Evolutionary conservation across 1,140 invertebrate species (phyloP), one percentile per base, ranked within the genome.

Genomic region (Drosophila mojavensis): DNA sequence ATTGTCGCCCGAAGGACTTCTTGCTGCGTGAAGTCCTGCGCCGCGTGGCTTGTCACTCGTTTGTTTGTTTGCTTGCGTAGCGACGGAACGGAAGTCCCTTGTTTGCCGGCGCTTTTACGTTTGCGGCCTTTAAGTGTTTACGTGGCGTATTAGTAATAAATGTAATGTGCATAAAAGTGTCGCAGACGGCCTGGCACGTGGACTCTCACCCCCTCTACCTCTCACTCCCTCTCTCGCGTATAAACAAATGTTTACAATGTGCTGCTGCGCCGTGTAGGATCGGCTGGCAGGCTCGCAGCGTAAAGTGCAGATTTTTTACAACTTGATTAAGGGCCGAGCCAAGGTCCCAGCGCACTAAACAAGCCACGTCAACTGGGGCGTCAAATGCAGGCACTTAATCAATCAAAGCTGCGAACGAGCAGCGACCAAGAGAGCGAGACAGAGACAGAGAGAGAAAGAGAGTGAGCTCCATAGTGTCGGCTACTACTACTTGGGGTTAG

Each of bases 91-190:
- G 83, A 86, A 82, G 82, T 77, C 20, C 66, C 83, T 86, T 86
- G 83, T 88, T 86, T 86, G 82, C 71, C 17, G 39, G 13, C 66
- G 62, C 72, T 43, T 66, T 36, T 36, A 33, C 64, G 50, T 47
- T 47, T 60, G 36, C 39, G 68, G 30, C 66, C 80, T 80, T 89
- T 84, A 83, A 89, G 83, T 89, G 84, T 89, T 88, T 89, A 84
- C 84, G 84, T 88, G 83, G 83, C 83, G 84, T 89, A 89, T 89
- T 83, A 88, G 84, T 88, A 89, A 88, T 89, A 88, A 88, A 89
- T 88, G 84, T 88, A 88, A 86, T 83, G 83, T 88, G 80, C 68
- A 83, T 82, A 74, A 73, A 72, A 79, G 77, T 71, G 77, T 79
- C 76, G 63, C 39, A 61, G 53, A 24, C 43, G 15, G 62, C 55